A percentile compares a stretch with the other conserved stretches of the same genome.
phyloP scores from a whole-genome alignment of 2,888 invertebrate genomes.

The Epiblema foenella region DNA sequence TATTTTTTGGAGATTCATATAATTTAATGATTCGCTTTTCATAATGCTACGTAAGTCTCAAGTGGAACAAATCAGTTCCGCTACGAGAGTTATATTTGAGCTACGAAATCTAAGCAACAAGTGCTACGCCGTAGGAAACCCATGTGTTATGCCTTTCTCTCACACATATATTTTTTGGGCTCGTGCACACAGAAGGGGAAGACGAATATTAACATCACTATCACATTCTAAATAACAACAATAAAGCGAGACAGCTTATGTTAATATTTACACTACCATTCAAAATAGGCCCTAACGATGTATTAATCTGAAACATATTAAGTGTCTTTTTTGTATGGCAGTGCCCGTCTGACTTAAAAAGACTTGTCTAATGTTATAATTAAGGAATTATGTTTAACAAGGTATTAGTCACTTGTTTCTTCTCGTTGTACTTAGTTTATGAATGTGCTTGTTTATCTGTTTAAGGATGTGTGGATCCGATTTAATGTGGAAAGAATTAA shows the following conservation, averaged over 20 bases:
- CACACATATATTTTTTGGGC: background rate
- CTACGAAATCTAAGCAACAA: conserved; percentile 4
- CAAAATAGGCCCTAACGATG: conserved; percentile 5
- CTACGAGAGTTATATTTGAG: conserved; percentile 9
- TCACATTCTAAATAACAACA: conserved; percentile 14
- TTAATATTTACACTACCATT: conserved; percentile 16
- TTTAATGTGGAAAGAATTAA: conserved; percentile 80
- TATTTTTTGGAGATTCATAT: background rate
- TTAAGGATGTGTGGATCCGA: conserved; percentile 63
- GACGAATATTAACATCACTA: conserved; percentile 18
- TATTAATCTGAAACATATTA: background rate
- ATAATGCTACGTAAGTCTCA: background rate
- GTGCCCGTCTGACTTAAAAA: conserved; percentile 30
- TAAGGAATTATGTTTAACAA: conserved; percentile 56
- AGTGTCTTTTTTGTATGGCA: conserved; percentile 8
- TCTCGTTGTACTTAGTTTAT: conserved; percentile 72
- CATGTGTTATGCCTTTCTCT: background rate
- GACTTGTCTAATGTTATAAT: conserved; percentile 35
- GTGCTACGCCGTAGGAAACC: conserved; percentile 33
- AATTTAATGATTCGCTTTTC: background rate
- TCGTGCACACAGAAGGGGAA: conserved; percentile 22
- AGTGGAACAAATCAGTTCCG: conserved; percentile 3
- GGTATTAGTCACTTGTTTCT: conserved; percentile 74
- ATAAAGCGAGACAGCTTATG: conserved; percentile 28
- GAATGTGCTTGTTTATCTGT: conserved; percentile 64